phyloP scores from a whole-genome alignment of 2,888 invertebrate species.

The Chrysomela aeneicollis region DNA sequence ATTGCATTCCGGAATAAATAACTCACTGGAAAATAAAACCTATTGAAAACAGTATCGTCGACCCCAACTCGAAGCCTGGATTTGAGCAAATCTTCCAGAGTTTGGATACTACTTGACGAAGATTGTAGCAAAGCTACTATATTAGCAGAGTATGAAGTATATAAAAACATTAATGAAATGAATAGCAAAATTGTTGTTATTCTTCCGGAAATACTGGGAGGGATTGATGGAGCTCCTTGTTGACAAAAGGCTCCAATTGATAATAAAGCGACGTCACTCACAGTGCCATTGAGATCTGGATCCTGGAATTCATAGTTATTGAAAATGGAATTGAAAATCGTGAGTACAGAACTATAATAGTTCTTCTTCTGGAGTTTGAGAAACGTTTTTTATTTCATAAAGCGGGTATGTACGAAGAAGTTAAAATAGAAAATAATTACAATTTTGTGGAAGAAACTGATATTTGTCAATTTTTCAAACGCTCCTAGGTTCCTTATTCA shows the following conservation, averaged over 20 bases:
- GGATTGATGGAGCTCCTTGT: conserved; percentile 67
- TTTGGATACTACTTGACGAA: conserved; percentile 72
- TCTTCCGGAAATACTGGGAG: conserved; percentile 61
- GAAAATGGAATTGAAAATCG: not conserved
- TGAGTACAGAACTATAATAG: too few relatives aligned
- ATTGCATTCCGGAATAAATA: not conserved
- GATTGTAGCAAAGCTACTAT: conserved; percentile 79
- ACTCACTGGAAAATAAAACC: conserved; percentile 73
- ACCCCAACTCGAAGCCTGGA: conserved; percentile 73
- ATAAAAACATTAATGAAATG: conserved; percentile 72
- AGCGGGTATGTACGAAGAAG: too few relatives aligned
- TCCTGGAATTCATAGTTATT: conserved; percentile 3
- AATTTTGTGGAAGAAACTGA: too few relatives aligned
- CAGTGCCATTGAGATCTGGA: conserved; percentile 48
- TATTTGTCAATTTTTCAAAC: too few relatives aligned
- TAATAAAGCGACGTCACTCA: conserved; percentile 65
- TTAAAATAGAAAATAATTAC: too few relatives aligned
- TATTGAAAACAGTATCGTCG: conserved; percentile 74
- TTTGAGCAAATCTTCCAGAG: conserved; percentile 69
- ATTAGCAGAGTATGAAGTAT: conserved; percentile 79
- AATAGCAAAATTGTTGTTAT: conserved; percentile 71
- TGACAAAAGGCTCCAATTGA: conserved; percentile 69
- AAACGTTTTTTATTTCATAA: too few relatives aligned
- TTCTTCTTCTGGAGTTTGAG: too few relatives aligned
- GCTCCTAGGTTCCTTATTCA: too few relatives aligned